Conservation (phyloP, 2,113 vertebrate species). For the Scolopax mira region DNA sequence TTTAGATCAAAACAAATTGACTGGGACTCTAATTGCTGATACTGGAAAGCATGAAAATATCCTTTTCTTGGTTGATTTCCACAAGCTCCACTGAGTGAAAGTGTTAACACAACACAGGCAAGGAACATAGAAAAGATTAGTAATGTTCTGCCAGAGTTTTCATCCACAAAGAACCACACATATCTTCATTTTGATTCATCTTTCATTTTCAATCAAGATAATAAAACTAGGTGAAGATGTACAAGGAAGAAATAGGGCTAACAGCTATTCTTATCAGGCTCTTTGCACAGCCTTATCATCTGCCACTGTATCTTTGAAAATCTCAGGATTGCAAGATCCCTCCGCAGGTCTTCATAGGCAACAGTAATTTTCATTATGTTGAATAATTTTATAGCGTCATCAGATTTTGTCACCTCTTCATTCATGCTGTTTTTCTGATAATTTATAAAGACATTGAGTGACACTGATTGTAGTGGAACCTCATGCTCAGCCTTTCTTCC, state of each 20-base stretch:
- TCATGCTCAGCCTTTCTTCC: background rate
- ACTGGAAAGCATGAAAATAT: background rate
- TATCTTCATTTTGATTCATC: background rate
- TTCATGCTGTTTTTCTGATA: background rate
- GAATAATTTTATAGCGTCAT: background rate
- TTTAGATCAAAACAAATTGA: background rate
- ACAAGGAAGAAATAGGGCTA: background rate
- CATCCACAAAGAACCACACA: background rate
- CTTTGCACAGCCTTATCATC: background rate
- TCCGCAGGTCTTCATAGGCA: background rate
- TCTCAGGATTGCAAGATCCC: background rate
- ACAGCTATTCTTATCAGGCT: background rate
- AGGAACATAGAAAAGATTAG: background rate
- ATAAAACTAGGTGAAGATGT: background rate
- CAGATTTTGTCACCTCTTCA: background rate
- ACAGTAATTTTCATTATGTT: background rate
- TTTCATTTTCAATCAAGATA: background rate
- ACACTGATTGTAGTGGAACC: background rate
- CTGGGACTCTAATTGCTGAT: background rate
- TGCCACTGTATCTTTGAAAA: background rate
- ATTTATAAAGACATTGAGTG: background rate
- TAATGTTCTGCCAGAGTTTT: background rate
- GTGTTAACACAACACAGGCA: background rate
- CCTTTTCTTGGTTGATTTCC: background rate
- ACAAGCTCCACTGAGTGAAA: background rate